phyloP scores from a whole-genome alignment of 2,797 vertebrate species.

The Anisognathus igniventris region DNA sequence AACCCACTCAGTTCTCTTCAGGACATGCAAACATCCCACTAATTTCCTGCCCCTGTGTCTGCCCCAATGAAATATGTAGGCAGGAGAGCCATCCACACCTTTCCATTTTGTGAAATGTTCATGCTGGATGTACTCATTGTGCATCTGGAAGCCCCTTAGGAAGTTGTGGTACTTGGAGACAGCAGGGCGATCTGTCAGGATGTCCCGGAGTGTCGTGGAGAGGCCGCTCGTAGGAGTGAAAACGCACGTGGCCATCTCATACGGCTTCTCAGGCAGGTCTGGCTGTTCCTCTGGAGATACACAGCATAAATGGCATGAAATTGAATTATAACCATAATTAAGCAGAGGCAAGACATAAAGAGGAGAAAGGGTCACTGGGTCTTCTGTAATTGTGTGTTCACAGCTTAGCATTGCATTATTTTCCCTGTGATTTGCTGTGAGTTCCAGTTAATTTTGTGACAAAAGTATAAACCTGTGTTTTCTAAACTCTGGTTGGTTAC shows the following conservation, averaged over 20 bases:
- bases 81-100: conserved; percentile 62
- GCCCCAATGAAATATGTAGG: fast-evolving
- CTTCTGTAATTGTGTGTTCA: not conserved
- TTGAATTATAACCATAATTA: not conserved
- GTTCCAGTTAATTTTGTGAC: not conserved
- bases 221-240: conserved; percentile 65
- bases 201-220: conserved; percentile 63
- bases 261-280: conserved; percentile 53
- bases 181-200: conserved; percentile 71
- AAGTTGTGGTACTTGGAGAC: conserved; percentile 83
- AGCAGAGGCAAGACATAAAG: not conserved
- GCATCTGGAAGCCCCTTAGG: conserved; percentile 80
- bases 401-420: not conserved
- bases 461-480: not conserved
- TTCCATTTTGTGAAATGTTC: conserved; percentile 76
- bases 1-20: not conserved
- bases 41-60: not conserved
- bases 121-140: conserved; percentile 74
- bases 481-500: not conserved
- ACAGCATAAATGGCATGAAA: not conserved
- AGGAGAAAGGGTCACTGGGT: not conserved
- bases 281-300: conserved; percentile 68
- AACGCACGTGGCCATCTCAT: conserved; percentile 51
- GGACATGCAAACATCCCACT: fast-evolving
- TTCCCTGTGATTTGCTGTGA: not conserved